Conservation (phyloP, 2,113 vertebrate species). For the Hypomesus transpacificus region DNA sequence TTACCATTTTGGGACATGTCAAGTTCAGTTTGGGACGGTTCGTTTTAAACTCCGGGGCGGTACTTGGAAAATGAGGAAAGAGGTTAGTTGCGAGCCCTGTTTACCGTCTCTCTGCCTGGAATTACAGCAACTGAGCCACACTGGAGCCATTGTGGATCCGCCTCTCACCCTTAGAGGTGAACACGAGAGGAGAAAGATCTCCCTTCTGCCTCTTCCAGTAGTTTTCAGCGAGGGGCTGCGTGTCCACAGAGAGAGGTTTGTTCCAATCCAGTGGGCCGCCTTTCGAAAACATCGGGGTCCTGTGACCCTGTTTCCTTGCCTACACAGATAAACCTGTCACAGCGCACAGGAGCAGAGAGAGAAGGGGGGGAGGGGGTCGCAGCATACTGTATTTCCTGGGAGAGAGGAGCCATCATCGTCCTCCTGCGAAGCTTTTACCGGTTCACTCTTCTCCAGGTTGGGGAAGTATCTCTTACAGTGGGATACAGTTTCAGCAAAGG, state of each 20-base stretch:
- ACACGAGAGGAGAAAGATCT: slow-evolving; percentile 9
- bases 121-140: background rate
- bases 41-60: too few species aligned
- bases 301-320: slow-evolving; percentile 1
- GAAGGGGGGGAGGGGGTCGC: too few species aligned
- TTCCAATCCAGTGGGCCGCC: background rate
- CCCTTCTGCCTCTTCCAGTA: slow-evolving; percentile 1
- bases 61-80: too few species aligned
- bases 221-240: background rate
- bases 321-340: slow-evolving; percentile 30
- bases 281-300: slow-evolving; percentile 9
- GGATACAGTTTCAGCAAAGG: slow-evolving; percentile 15
- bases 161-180: background rate
- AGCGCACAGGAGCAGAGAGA: slow-evolving; percentile 3
- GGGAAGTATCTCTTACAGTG: slow-evolving; percentile 19
- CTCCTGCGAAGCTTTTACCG: slow-evolving; percentile 9
- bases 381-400: slow-evolving; percentile 14
- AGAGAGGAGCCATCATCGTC: slow-evolving; percentile 13
- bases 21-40: too few species aligned
- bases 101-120: background rate
- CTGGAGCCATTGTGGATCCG: too few species aligned
- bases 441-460: slow-evolving; percentile 15
- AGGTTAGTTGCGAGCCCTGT: background rate
- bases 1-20: too few species aligned
- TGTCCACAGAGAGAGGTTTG: background rate